These are phyloP conservation scores for Spea multiplicata DNA, from an alignment of 2,113 vertebrate species.

Conservation along the genomic window DNA sequence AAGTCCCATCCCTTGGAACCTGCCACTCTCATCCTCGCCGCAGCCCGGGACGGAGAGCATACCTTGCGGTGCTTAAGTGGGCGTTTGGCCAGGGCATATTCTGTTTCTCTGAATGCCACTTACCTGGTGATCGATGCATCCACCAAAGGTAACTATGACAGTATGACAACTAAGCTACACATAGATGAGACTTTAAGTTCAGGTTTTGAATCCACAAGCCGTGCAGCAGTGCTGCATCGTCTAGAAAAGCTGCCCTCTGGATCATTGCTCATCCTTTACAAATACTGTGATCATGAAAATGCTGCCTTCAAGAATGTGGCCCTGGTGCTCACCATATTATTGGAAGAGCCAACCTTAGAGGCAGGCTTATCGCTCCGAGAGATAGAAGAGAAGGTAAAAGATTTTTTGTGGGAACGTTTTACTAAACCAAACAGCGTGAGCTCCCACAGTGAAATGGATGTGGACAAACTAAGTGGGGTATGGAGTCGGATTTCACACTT, in stretches of 20 bases:
- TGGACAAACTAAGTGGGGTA: slow-evolving; percentile 71
- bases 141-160: slow-evolving; percentile 63
- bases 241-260: slow-evolving; percentile 85
- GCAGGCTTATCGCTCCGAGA: slow-evolving; percentile 55
- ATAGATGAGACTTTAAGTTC: slow-evolving; percentile 74
- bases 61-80: slow-evolving; percentile 81
- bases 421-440: slow-evolving; percentile 37
- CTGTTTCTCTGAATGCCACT: slow-evolving; percentile 61
- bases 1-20: slow-evolving; percentile 69
- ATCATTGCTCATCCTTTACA: slow-evolving; percentile 93
- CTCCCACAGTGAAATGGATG: slow-evolving; percentile 67
- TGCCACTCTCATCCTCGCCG: slow-evolving; percentile 80
- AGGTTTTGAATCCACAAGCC: slow-evolving; percentile 69
- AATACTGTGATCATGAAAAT: slow-evolving; percentile 92
- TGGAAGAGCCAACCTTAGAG: slow-evolving; percentile 70
- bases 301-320: slow-evolving; percentile 83
- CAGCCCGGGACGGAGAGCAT: slow-evolving; percentile 63
- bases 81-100: slow-evolving; percentile 70
- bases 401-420: slow-evolving; percentile 76
- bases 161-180: slow-evolving; percentile 75
- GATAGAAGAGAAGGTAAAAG: slow-evolving; percentile 85
- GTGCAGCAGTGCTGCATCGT: slow-evolving; percentile 79
- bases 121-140: slow-evolving; percentile 69
- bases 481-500: slow-evolving; percentile 80
- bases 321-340: slow-evolving; percentile 83